phyloP scores from a whole-genome alignment of 2,113 vertebrate genomes.

The Nothoprocta perdicaria region DNA sequence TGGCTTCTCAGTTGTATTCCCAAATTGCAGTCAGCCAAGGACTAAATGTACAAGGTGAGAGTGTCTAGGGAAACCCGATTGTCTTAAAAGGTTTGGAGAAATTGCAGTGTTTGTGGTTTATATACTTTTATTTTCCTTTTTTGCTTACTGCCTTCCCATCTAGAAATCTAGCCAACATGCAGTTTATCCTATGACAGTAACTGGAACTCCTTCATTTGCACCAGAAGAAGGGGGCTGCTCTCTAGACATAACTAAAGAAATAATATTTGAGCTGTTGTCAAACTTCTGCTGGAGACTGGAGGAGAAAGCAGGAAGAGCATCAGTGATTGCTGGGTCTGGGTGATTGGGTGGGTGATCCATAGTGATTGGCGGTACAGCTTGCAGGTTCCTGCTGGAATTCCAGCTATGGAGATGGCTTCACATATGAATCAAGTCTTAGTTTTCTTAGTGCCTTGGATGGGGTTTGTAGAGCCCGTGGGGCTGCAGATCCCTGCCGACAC shows the following conservation, averaged over 20 bases:
- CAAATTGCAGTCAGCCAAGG: background rate
- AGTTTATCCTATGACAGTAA: background rate
- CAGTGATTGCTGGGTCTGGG: background rate
- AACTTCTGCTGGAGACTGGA: background rate
- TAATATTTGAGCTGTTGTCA: background rate
- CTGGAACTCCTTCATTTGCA: background rate
- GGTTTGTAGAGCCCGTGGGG: background rate
- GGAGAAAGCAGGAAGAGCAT: background rate
- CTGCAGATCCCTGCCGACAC: rapidly evolving
- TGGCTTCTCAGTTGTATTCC: background rate
- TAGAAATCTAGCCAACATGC: background rate
- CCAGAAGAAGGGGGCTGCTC: background rate
- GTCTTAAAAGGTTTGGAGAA: background rate
- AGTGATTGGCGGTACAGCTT: too few species aligned
- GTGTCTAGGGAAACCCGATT: slow-evolving; percentile 10
- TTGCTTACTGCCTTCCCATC: background rate
- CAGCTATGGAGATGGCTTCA: background rate
- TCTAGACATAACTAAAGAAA: background rate
- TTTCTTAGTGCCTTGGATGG: background rate
- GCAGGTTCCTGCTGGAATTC: background rate
- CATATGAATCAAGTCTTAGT: background rate
- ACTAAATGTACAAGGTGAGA: slow-evolving; percentile 12
- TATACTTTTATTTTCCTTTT: slow-evolving; percentile 7
- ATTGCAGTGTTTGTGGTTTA: background rate
- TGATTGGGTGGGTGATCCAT: too few species aligned